Percentiles rank a stretch among this genome's conserved stretches.
Conservation (phyloP, 2,797 vertebrate genomes). For the Fistularia tabacaria region DNA sequence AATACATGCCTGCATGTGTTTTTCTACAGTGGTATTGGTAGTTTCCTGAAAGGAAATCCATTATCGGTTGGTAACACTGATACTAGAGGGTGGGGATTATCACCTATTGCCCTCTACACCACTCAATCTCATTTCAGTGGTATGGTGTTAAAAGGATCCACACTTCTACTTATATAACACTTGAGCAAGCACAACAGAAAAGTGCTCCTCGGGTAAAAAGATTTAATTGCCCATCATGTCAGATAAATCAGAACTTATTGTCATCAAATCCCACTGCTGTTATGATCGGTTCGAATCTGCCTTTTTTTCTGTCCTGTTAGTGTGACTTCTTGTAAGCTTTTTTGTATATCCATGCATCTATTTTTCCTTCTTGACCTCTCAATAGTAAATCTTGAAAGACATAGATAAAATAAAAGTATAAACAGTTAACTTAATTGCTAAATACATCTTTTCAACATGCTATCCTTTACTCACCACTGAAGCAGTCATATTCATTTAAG, state of each 20-base stretch:
- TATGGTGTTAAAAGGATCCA: constrained; percentile 41
- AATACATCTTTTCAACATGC: too few species aligned
- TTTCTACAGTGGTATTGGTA: too few species aligned
- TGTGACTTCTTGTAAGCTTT: neutral
- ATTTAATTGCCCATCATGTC: constrained; percentile 47
- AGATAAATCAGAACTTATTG: constrained; percentile 33
- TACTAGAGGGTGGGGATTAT: constrained; percentile 19
- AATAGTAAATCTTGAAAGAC: too few species aligned
- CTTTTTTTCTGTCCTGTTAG: neutral
- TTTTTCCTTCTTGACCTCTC: too few species aligned
- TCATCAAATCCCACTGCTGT: constrained; percentile 36
- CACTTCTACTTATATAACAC: constrained; percentile 41
- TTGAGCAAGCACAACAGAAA: constrained; percentile 31
- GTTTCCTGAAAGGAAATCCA: constrained; percentile 7
- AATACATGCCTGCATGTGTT: too few species aligned
- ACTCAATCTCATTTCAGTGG: neutral
- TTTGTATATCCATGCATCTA: too few species aligned
- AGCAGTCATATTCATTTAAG: too few species aligned
- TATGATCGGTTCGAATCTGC: neutral
- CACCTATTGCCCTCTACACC: neutral
- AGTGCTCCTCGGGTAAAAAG: constrained; percentile 34
- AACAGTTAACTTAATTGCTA: too few species aligned
- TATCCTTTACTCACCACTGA: too few species aligned
- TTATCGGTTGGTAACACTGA: constrained; percentile 35
- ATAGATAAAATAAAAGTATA: too few species aligned